Evolutionary conservation across 2,888 invertebrate genomes (phyloP).

Genomic region (Sesamia inferens): DNA sequence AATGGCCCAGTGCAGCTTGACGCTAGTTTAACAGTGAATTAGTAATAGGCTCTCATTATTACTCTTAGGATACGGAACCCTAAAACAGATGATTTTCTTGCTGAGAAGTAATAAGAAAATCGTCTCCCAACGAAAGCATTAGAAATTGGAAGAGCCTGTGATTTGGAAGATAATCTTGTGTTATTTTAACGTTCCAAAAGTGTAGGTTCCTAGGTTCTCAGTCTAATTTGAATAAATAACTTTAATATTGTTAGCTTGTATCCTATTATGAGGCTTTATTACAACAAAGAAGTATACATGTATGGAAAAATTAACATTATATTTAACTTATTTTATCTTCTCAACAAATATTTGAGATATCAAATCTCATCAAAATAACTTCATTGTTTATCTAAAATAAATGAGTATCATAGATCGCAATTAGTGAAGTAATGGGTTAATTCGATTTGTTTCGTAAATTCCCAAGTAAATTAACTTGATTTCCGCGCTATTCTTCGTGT

Average conservation of each 20-base stretch:
- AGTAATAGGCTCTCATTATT: no score
- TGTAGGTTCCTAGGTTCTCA: background rate
- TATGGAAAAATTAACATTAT: slow-evolving; percentile 16
- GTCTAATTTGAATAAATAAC: background rate
- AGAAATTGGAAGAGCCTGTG: background rate
- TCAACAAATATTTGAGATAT: slow-evolving; percentile 39
- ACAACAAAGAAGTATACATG: slow-evolving; percentile 4
- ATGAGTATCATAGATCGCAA: slow-evolving; percentile 40
- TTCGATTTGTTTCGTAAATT: slow-evolving; percentile 33
- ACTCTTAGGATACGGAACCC: no score
- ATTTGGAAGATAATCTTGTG: background rate
- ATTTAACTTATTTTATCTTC: slow-evolving; percentile 24
- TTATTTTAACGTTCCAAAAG: background rate
- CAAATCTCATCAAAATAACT: slow-evolving; percentile 46
- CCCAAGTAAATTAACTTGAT: slow-evolving; percentile 43
- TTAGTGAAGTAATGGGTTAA: slow-evolving; percentile 35
- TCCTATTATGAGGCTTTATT: slow-evolving; percentile 2
- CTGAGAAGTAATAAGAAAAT: background rate
- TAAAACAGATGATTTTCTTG: background rate
- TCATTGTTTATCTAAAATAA: slow-evolving; percentile 42
- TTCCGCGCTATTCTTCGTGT: slow-evolving; percentile 23
- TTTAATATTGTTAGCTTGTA: background rate
- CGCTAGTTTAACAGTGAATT: no score
- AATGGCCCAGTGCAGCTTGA: no score
- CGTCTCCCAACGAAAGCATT: background rate